These are phyloP conservation scores for Cantharis nigra DNA, from an alignment of 2,888 invertebrate genomes.

Conservation along the genomic window DNA sequence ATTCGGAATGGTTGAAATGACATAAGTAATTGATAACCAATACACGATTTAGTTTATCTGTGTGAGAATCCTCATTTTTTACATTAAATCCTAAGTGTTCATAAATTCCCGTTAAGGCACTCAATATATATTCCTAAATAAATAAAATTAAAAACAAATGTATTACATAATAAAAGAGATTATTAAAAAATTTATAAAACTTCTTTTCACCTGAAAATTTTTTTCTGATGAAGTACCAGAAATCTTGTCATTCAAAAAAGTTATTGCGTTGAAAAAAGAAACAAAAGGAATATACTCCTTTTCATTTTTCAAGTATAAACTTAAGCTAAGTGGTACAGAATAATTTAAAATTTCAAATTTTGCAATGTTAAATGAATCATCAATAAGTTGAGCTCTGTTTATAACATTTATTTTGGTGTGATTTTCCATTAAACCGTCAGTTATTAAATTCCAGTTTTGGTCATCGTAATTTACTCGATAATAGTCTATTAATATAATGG, in stretches of 20 bases:
- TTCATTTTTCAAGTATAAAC: slow-evolving; percentile 63
- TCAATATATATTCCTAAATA: slow-evolving; percentile 14
- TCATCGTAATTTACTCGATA: slow-evolving; percentile 79
- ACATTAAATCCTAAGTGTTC: slow-evolving; percentile 34
- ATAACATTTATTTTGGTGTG: slow-evolving; percentile 59
- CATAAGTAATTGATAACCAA: slow-evolving; percentile 68
- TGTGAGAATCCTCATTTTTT: slow-evolving; percentile 54
- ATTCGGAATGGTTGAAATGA: slow-evolving; percentile 62
- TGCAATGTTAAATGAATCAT: slow-evolving; percentile 71
- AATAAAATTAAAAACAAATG: neutral
- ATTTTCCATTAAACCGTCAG: slow-evolving; percentile 54
- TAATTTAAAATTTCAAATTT: slow-evolving; percentile 63
- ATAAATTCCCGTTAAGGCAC: slow-evolving; percentile 7
- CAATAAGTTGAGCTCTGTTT: slow-evolving; percentile 75
- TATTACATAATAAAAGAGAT: neutral
- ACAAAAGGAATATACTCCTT: slow-evolving; percentile 69
- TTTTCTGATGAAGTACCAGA: slow-evolving; percentile 19
- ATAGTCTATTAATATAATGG: slow-evolving; percentile 54
- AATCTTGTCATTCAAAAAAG: slow-evolving; percentile 31
- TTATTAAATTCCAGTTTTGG: slow-evolving; percentile 72
- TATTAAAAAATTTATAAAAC: neutral
- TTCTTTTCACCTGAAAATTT: slow-evolving; percentile 31
- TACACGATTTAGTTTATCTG: slow-evolving; percentile 63
- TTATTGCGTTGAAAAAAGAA: slow-evolving; percentile 47
- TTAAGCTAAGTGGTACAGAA: slow-evolving; percentile 60